Conservation (phyloP, 2,888 invertebrate genomes). For the Himalopsyche tibetana region DNA sequence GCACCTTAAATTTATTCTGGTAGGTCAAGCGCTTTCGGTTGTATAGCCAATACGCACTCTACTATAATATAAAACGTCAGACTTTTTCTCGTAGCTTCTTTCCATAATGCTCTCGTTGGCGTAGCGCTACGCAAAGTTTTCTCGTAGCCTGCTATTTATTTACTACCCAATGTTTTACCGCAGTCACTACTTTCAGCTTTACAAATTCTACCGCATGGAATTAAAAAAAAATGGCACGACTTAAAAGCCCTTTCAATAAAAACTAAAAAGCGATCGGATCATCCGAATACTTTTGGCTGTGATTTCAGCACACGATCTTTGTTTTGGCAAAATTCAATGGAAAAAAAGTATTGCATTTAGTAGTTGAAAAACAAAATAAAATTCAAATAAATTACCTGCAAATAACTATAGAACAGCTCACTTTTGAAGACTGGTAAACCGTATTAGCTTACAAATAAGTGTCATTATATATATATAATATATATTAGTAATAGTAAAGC, state of each 20-base stretch:
- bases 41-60: slow-evolving; percentile 28
- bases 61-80: neutral
- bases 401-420: too few relatives aligned
- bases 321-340: too few relatives aligned
- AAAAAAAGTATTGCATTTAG: too few relatives aligned
- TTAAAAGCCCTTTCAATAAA: neutral
- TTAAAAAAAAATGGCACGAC: neutral
- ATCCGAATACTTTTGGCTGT: too few relatives aligned
- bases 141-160: slow-evolving; percentile 35
- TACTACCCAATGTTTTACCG: slow-evolving; percentile 37
- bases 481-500: too few relatives aligned
- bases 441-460: too few relatives aligned
- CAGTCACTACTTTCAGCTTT: slow-evolving; percentile 7
- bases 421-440: too few relatives aligned
- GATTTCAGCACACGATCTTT: too few relatives aligned
- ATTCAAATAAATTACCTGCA: too few relatives aligned
- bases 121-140: slow-evolving; percentile 26
- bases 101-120: slow-evolving; percentile 11
- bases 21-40: slow-evolving; percentile 31
- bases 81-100: slow-evolving; percentile 13
- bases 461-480: too few relatives aligned
- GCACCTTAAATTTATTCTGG: slow-evolving; percentile 10
- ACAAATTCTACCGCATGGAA: slow-evolving; percentile 36
- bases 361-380: too few relatives aligned
- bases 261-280: too few relatives aligned